Conservation (phyloP, 2,888 invertebrate species). For the Thymelicus acteon region DNA sequence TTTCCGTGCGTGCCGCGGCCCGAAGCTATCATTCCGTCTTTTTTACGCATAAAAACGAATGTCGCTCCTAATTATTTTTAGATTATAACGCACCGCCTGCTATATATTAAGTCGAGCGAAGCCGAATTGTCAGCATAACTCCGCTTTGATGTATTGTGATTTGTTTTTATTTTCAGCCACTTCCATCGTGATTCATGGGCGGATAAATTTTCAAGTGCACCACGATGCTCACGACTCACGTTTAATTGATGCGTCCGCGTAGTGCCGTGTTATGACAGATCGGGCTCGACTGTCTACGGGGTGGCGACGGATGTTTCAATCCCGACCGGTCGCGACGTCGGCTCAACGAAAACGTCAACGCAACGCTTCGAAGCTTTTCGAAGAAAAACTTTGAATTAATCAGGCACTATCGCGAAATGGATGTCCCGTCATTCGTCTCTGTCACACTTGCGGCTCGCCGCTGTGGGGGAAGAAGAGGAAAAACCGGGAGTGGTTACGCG, state of each 20-base stretch:
- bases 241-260: conserved; percentile 74
- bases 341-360: conserved; percentile 66
- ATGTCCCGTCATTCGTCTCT: conserved; percentile 69
- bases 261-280: conserved; percentile 72
- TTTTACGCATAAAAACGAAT: conserved; percentile 84
- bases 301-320: conserved; percentile 22
- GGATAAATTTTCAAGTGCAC: conserved; percentile 77
- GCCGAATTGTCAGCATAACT: conserved; percentile 84
- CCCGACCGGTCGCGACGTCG: conserved; percentile 14
- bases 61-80: conserved; percentile 84
- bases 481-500: conserved; percentile 74
- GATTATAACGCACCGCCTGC: conserved; percentile 83
- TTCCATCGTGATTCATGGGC: conserved; percentile 78
- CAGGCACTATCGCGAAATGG: conserved; percentile 71
- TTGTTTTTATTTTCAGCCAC: conserved; percentile 81
- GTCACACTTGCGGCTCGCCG: conserved; percentile 56
- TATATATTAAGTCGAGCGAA: conserved; percentile 79
- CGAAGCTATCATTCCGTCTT: conserved; percentile 71
- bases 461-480: conserved; percentile 59
- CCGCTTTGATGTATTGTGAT: conserved; percentile 82
- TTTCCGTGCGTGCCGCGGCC: conserved; percentile 74
- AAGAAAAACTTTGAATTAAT: conserved; percentile 81
- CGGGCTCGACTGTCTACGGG: conserved; percentile 55
- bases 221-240: conserved; percentile 66
- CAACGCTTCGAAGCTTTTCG: conserved; percentile 67